phyloP scores from a whole-genome alignment of 2,888 invertebrate species.

The Athalia cordata region DNA sequence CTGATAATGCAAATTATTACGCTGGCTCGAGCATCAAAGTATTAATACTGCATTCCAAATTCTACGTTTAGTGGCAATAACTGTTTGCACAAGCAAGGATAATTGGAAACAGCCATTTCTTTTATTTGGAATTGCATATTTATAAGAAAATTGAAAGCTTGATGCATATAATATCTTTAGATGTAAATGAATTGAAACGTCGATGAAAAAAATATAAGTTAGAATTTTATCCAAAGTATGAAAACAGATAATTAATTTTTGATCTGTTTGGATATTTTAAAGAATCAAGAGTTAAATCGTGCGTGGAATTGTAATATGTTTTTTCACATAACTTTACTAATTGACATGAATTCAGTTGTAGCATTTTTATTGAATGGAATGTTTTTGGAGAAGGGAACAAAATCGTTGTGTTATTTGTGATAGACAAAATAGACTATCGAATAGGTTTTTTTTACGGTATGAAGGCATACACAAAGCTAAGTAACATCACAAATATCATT shows the following conservation, averaged over 20 bases:
- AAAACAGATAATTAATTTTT: conserved; percentile 15
- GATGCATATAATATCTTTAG: conserved; percentile 28
- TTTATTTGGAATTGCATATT: conserved; percentile 35
- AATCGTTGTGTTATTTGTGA: conserved; percentile 57
- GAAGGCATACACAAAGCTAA: conserved; percentile 46
- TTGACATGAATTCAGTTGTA: conserved; percentile 27
- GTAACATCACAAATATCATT: conserved; percentile 43
- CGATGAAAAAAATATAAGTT: not conserved
- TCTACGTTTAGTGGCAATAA: conserved; percentile 45
- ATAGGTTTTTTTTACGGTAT: conserved; percentile 51
- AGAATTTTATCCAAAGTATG: conserved; percentile 40
- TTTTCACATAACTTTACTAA: conserved; percentile 37
- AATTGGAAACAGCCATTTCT: conserved; percentile 14
- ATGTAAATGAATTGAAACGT: conserved; percentile 29
- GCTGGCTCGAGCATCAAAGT: conserved; percentile 48
- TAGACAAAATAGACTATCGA: conserved; percentile 50
- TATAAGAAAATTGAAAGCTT: conserved; percentile 34
- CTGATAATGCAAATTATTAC: conserved; percentile 42
- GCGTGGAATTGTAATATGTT: conserved; percentile 36
- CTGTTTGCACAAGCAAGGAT: conserved; percentile 22
- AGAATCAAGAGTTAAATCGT: conserved; percentile 22
- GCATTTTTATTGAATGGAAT: conserved; percentile 34
- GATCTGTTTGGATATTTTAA: conserved; percentile 21
- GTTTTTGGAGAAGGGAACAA: conserved; percentile 50
- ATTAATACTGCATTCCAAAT: conserved; percentile 53